phyloP scores from a whole-genome alignment of 1,140 invertebrate genomes.

The Drosophila punjabiensis region DNA sequence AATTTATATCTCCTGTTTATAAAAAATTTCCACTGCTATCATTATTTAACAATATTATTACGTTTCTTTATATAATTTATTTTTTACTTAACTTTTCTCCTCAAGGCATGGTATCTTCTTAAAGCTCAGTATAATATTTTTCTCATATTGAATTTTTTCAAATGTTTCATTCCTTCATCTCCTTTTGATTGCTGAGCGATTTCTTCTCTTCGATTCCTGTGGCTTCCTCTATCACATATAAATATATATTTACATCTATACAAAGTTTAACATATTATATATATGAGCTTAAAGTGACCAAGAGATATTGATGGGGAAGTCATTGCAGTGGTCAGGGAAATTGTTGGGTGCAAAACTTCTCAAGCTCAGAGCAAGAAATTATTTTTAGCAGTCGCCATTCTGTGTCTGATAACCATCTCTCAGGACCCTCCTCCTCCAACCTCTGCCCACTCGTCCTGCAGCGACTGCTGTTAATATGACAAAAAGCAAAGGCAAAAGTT shows the following conservation, averaged over 20 bases:
- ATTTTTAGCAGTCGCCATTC: slow-evolving; percentile 59
- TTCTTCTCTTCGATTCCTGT: slow-evolving; percentile 41
- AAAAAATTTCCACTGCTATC: not conserved
- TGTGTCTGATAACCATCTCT: slow-evolving; percentile 37
- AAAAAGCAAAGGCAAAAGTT: slow-evolving; percentile 78
- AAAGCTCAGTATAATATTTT: not conserved
- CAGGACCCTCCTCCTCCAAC: not conserved
- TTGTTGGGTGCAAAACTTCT: slow-evolving; percentile 26
- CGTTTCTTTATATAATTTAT: not conserved
- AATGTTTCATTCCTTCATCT: slow-evolving; percentile 36
- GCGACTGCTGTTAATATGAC: slow-evolving; percentile 79
- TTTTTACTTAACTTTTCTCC: not conserved
- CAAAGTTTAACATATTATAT: slow-evolving; percentile 43
- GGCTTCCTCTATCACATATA: slow-evolving; percentile 14
- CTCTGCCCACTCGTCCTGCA: not conserved
- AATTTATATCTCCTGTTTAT: not conserved
- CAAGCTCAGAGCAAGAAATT: slow-evolving; percentile 42
- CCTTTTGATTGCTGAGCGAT: slow-evolving; percentile 46
- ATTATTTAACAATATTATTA: not conserved
- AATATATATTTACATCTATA: slow-evolving; percentile 9
- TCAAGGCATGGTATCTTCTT: slow-evolving; percentile 2
- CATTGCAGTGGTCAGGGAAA: slow-evolving; percentile 22
- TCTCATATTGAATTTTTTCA: slow-evolving; percentile 12
- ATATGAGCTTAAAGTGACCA: slow-evolving; percentile 37
- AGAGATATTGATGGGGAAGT: slow-evolving; percentile 39